phyloP scores from a whole-genome alignment of 2,113 vertebrate species.

The Madoqua kirkii region DNA sequence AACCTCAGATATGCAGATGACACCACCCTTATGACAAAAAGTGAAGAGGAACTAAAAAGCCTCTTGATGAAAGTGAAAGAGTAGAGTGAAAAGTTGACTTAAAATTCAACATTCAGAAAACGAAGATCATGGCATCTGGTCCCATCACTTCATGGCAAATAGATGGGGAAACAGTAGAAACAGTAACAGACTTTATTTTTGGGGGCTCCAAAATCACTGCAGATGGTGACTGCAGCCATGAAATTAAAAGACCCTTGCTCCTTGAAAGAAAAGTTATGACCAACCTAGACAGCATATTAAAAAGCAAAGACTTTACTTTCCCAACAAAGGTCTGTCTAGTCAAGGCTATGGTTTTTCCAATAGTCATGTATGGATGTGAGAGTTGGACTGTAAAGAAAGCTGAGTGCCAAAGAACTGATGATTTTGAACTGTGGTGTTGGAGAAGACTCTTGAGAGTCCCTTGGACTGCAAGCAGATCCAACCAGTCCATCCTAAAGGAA shows the following conservation, averaged over 20 bases:
- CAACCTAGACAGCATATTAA: no score
- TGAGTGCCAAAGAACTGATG: no score
- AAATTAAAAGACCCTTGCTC: not conserved
- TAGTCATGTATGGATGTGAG: no score
- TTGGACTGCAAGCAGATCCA: no score
- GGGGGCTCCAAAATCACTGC: not conserved
- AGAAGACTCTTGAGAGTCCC: no score
- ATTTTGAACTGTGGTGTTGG: no score
- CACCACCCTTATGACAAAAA: not conserved
- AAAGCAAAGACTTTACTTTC: no score
- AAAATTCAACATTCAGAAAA: not conserved
- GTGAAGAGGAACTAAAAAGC: not conserved
- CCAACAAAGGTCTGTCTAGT: no score
- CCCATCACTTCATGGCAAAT: not conserved
- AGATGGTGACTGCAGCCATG: not conserved
- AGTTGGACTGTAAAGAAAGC: no score
- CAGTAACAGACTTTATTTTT: not conserved
- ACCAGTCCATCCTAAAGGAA: no score
- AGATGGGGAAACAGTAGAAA: not conserved
- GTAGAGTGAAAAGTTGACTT: not conserved
- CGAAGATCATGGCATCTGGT: not conserved
- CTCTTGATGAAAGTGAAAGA: not conserved
- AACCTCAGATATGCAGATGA: not conserved
- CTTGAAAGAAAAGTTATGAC: no score
- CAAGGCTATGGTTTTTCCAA: no score